phyloP scores from a whole-genome alignment of 2,113 vertebrate genomes.

The Aspidoscelis tigris region DNA sequence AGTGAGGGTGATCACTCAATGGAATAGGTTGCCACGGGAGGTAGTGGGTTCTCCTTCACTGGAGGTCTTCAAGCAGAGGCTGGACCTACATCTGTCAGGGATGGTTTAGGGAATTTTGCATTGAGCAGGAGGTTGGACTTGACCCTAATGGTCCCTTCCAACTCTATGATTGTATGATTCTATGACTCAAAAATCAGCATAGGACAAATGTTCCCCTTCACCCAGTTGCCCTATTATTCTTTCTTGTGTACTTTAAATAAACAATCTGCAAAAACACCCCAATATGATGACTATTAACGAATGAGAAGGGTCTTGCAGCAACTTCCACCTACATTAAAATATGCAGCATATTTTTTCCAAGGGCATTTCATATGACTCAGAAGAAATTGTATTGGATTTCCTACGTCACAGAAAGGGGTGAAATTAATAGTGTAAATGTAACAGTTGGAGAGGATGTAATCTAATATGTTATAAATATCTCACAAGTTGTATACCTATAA shows the following conservation, averaged over 20 bases:
- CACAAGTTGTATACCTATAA: constrained; percentile 24
- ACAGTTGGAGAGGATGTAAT: constrained; percentile 37
- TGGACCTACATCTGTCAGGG: too few relatives aligned
- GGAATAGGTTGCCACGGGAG: too few relatives aligned
- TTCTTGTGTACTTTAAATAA: background rate
- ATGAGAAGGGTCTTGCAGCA: background rate
- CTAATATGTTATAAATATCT: constrained; percentile 29
- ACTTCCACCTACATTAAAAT: background rate
- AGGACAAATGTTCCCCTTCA: background rate
- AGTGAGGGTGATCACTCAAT: too few relatives aligned
- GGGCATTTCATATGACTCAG: constrained; percentile 26
- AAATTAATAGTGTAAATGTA: constrained; percentile 44
- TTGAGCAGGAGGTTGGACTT: too few relatives aligned
- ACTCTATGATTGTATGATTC: too few relatives aligned
- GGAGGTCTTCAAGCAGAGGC: too few relatives aligned
- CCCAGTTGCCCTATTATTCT: background rate
- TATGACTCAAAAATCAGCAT: too few relatives aligned
- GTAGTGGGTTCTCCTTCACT: too few relatives aligned
- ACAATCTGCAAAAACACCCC: background rate
- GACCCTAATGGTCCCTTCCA: too few relatives aligned
- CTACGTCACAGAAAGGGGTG: constrained; percentile 26
- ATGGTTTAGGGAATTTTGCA: too few relatives aligned
- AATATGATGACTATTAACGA: background rate
- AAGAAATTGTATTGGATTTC: constrained; percentile 1
- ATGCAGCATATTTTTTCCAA: constrained; percentile 18